A percentile compares a stretch with the other conserved stretches of the same genome.
Conservation (phyloP, 2,113 vertebrate genomes). For the Pithys albifrons region DNA sequence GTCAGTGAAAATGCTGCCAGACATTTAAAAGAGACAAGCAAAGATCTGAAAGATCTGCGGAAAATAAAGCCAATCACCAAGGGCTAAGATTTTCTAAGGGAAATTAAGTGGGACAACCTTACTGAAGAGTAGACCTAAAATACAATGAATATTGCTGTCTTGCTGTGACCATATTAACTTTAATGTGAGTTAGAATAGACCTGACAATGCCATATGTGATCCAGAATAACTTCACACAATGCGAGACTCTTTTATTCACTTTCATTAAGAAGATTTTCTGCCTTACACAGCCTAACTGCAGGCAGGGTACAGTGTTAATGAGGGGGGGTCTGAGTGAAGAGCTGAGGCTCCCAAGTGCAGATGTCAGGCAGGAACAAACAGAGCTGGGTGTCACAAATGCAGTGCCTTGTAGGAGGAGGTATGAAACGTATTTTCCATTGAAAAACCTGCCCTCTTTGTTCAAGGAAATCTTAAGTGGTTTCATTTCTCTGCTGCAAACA, state of each 20-base stretch:
- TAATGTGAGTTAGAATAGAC: not conserved
- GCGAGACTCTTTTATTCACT: not conserved
- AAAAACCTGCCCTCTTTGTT: constrained; percentile 16
- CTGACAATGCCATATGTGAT: not conserved
- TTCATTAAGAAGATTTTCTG: not conserved
- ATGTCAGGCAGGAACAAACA: not conserved
- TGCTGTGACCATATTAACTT: constrained; percentile 30
- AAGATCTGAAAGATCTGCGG: not conserved
- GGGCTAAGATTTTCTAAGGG: not conserved
- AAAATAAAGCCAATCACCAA: not conserved
- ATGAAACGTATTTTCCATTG: not conserved
- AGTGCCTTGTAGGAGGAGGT: not conserved
- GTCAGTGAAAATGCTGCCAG: not conserved
- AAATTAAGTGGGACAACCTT: not conserved
- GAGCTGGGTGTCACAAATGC: not conserved
- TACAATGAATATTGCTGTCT: not conserved
- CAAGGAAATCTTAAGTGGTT: constrained; percentile 23
- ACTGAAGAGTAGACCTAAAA: not conserved
- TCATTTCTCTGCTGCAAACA: constrained; percentile 52
- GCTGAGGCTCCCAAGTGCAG: not conserved
- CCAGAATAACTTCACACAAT: not conserved
- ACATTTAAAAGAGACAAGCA: not conserved
- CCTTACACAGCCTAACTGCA: not conserved
- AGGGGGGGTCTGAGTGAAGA: not conserved
- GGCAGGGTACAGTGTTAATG: not conserved